Conservation (phyloP, 2,888 invertebrate species). For the Prosopocoilus inquinatus region DNA sequence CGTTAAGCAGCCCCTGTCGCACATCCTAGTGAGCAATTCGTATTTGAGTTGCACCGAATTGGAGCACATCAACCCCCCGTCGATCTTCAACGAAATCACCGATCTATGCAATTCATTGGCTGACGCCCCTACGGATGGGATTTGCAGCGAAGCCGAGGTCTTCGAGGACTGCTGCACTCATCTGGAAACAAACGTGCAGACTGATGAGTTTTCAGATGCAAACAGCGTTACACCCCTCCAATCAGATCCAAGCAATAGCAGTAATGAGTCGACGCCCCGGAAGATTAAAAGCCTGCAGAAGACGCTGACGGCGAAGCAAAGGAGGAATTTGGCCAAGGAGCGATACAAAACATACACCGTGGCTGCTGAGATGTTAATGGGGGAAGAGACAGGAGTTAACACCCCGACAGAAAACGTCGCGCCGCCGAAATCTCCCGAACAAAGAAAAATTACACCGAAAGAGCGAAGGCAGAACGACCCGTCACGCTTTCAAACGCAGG, state of each 20-base stretch:
- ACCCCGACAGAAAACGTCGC: background rate
- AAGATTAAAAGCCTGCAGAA: constrained; percentile 45
- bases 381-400: constrained; percentile 39
- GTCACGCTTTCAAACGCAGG: constrained; percentile 69
- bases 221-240: constrained; percentile 63
- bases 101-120: constrained; percentile 55
- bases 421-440: constrained; percentile 24
- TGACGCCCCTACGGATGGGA: constrained; percentile 54
- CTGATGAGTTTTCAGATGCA: constrained; percentile 51
- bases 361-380: constrained; percentile 59
- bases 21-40: constrained; percentile 42
- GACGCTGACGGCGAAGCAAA: constrained; percentile 73
- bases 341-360: constrained; percentile 83
- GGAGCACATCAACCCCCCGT: constrained; percentile 71
- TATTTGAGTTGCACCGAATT: constrained; percentile 57
- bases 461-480: constrained; percentile 66
- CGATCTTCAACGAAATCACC: constrained; percentile 68
- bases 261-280: constrained; percentile 74
- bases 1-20: constrained; percentile 55
- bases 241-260: constrained; percentile 63
- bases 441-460: constrained; percentile 58
- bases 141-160: constrained; percentile 58
- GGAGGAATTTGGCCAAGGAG: constrained; percentile 71
- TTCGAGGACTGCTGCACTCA: constrained; percentile 56
- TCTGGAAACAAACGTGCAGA: constrained; percentile 52